Evolutionary conservation across 2,113 vertebrate genomes (phyloP).

Genomic region (Osmerus mordax): DNA sequence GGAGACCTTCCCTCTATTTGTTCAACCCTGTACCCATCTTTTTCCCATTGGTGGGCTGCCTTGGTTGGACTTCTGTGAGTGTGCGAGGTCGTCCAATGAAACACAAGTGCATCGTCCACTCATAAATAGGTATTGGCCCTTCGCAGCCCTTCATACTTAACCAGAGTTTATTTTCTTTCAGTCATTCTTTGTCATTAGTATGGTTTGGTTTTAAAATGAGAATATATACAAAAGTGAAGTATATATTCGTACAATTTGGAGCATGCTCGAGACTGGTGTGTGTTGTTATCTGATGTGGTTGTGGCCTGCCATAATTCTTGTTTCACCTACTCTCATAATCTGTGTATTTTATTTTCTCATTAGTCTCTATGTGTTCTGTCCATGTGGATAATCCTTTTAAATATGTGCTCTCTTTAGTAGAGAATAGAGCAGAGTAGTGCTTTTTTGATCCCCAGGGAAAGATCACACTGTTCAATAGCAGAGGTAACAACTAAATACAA

Average conservation of each 20-base stretch:
- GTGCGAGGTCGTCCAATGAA: constrained; percentile 69
- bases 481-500: no score
- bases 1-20: constrained; percentile 39
- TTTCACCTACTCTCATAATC: no score
- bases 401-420: no score
- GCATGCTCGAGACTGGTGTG: constrained; percentile 42
- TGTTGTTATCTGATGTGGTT: not conserved
- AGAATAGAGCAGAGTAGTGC: no score
- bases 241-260: constrained; percentile 38
- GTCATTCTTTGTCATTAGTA: constrained; percentile 15
- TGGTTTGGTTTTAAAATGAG: constrained; percentile 38
- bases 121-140: constrained; percentile 77
- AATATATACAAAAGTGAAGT: constrained; percentile 31
- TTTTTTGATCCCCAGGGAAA: no score
- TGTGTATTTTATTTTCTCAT: no score
- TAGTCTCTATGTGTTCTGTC: no score
- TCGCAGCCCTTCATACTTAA: constrained; percentile 25
- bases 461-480: no score
- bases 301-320: constrained; percentile 1
- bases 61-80: constrained; percentile 65
- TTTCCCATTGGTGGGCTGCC: constrained; percentile 65
- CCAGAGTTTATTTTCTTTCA: constrained; percentile 28
- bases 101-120: constrained; percentile 55
- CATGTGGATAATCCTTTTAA: no score
- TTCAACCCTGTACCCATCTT: constrained; percentile 63